Conservation (phyloP, 2,888 invertebrate genomes). For the Oligia strigilis region DNA sequence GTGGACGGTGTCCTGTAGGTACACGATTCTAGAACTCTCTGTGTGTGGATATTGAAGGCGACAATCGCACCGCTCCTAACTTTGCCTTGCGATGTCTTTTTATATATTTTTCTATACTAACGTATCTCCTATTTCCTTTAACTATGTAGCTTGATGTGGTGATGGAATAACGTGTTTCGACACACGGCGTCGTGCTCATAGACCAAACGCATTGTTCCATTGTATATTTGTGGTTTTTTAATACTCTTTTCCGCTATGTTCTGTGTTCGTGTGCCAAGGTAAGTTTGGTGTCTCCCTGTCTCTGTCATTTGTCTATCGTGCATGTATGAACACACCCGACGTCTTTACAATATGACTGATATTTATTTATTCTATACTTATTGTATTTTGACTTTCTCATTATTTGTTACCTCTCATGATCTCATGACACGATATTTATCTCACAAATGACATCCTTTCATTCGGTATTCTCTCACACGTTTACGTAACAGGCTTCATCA, state of each 20-base stretch:
- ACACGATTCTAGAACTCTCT: conserved; percentile 76
- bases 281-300: conserved; percentile 87
- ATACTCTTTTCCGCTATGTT: conserved; percentile 74
- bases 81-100: conserved; percentile 88
- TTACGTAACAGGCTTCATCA: conserved; percentile 78
- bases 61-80: conserved; percentile 88
- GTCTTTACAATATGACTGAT: conserved; percentile 73
- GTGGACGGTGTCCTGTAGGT: conserved; percentile 80
- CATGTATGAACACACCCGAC: conserved; percentile 82
- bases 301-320: conserved; percentile 83
- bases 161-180: conserved; percentile 84
- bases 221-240: conserved; percentile 75
- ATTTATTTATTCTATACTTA: conserved; percentile 74
- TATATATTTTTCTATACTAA: conserved; percentile 82
- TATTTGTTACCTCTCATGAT: conserved; percentile 83
- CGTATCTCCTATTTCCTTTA: conserved; percentile 81
- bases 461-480: conserved; percentile 73
- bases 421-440: conserved; percentile 82
- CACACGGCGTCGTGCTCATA: conserved; percentile 52
- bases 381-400: conserved; percentile 82
- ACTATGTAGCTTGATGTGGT: conserved; percentile 85
- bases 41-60: conserved; percentile 87
- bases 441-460: conserved; percentile 79
- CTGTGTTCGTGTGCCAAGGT: conserved; percentile 81
- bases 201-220: conserved; percentile 85